Percentiles rank a stretch among this genome's conserved stretches.
Evolutionary conservation across 2,113 vertebrate species (phyloP).

Genomic region (Podarcis muralis): DNA sequence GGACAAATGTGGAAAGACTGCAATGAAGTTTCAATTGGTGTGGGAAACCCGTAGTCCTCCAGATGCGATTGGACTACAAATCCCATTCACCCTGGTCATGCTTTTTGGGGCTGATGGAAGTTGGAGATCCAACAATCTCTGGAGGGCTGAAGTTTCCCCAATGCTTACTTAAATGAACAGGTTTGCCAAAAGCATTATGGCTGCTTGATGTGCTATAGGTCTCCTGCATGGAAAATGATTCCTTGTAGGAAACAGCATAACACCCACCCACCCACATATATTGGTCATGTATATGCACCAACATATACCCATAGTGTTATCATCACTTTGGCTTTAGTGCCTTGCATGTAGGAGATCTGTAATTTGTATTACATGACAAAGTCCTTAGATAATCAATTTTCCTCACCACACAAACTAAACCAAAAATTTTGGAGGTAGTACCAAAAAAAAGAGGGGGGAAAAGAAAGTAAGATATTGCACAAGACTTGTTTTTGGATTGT

Average conservation of each 20-base stretch:
- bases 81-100: too few species aligned
- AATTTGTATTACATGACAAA: neutral
- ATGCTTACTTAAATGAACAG: slow-evolving; percentile 22
- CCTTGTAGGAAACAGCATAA: neutral
- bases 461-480: neutral
- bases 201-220: neutral
- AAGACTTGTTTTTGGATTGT: neutral
- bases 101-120: neutral
- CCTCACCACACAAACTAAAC: neutral
- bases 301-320: neutral
- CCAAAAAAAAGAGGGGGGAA: accelerated
- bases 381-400: neutral
- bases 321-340: neutral
- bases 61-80: too few species aligned
- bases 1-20: slow-evolving; percentile 26
- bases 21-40: neutral
- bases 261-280: too few species aligned
- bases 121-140: too few species aligned
- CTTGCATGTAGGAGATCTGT: too few species aligned
- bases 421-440: neutral
- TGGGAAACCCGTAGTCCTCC: too few species aligned
- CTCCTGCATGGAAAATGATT: neutral
- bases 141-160: too few species aligned
- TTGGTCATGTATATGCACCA: neutral
- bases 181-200: slow-evolving; percentile 3